Base-by-base conservation (phyloP, 2,113 vertebrate species). In the Peromyscus californicus region DNA sequence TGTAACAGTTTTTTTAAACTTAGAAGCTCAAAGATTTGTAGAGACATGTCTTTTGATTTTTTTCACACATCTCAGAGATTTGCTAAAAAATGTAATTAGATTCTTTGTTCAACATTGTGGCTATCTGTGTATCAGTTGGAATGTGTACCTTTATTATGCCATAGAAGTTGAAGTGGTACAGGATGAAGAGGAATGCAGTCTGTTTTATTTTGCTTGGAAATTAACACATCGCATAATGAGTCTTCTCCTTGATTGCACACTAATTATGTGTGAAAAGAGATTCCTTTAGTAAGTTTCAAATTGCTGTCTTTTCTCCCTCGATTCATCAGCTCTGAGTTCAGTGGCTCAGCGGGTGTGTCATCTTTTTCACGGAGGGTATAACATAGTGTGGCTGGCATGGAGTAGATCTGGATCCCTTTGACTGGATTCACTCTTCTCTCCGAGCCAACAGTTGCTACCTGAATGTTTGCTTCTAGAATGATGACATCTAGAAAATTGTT, bases 261-360 rank as follows among this genome's bases (percentile, higher is more conserved):
- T 98, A 95, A 96, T 89, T 70, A 88, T 94, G 72, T 69, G 69
- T 88, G 82, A 21, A 16, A 84, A 84, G 78, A 92, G 61, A 97
- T 63, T 96, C 84, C 72, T 88, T 3, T 70, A 39, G 96, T 94
- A 96, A 97, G 90, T 92, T 98, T 88, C 88, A 85, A 91, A 75
- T 97, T 97, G 84, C 87, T 98, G 95, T 97, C 72, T 94, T 89
- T 54, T 90, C 89, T 87, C 91, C 45, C 75, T 19, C 91, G 61
- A 96, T 87, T 97, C 48, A 75, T 74, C 91, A 86, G 72, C 80
- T 91, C 95, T 96, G 93, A 84, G 33, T 85, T 96, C 59, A 96
- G 72, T 80, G 97, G 87, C 63, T 94, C 63, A 96, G 97, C 89
- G 89, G 80, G 2, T 10, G 59, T 72, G 70, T 95, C 82, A 88